Evolutionary conservation across 1,140 invertebrate genomes (phyloP).

Genomic region (Aleiodes sp.): DNA sequence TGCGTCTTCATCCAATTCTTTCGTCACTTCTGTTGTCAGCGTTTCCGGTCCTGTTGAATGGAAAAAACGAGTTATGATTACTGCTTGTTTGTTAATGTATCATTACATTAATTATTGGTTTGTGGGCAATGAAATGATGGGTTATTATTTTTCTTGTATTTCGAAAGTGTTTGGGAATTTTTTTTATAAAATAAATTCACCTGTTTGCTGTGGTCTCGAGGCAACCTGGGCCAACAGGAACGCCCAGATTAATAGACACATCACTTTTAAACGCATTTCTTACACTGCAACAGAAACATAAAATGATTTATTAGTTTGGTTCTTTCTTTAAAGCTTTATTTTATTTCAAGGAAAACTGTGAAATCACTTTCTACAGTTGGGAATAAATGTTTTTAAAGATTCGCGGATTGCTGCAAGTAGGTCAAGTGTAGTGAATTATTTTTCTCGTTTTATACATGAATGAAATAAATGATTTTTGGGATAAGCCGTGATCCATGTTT

Average conservation of each 20-base stretch:
- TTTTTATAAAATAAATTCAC: constrained; percentile 40
- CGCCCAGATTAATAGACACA: constrained; percentile 45
- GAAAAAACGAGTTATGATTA: background rate
- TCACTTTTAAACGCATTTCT: constrained; percentile 55
- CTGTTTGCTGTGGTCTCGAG: constrained; percentile 54
- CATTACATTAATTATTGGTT: background rate
- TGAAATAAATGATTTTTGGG: too few relatives aligned
- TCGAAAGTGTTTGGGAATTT: background rate
- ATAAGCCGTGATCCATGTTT: too few relatives aligned
- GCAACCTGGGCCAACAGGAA: constrained; percentile 51
- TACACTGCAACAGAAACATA: constrained; percentile 54
- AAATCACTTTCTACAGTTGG: too few relatives aligned
- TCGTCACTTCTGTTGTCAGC: constrained; percentile 38
- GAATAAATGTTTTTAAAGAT: too few relatives aligned
- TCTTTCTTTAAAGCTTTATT: too few relatives aligned
- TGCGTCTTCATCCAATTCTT: constrained; percentile 8
- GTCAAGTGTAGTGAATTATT: too few relatives aligned
- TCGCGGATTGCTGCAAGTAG: too few relatives aligned
- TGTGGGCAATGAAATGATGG: background rate
- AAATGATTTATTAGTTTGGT: constrained; percentile 19
- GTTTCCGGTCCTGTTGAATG: background rate
- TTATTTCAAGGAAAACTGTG: too few relatives aligned
- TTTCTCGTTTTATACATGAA: too few relatives aligned
- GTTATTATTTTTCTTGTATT: background rate
- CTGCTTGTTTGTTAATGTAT: background rate